phyloP scores from a whole-genome alignment of 2,888 invertebrate genomes.

The Myathropa florea region DNA sequence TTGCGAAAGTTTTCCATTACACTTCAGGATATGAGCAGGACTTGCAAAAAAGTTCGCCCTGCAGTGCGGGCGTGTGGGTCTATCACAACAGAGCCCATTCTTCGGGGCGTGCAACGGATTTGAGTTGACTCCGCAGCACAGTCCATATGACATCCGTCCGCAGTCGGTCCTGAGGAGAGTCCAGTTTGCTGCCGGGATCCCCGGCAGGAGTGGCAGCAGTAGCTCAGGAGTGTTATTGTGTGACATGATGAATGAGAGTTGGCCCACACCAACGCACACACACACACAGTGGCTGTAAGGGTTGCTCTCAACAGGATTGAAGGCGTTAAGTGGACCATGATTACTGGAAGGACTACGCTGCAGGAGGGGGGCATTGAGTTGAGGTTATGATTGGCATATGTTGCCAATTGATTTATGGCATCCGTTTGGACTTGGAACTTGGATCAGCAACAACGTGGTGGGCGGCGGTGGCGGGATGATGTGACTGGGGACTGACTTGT shows the following conservation, averaged over 20 bases:
- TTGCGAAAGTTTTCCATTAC: slow-evolving; percentile 4
- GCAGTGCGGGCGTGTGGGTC: not conserved
- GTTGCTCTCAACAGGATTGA: not conserved
- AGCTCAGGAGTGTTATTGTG: slow-evolving; percentile 23
- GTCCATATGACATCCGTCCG: slow-evolving; percentile 7
- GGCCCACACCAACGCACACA: not conserved
- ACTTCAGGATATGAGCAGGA: slow-evolving; percentile 16
- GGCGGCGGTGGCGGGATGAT: not conserved
- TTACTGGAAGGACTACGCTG: slow-evolving; percentile 8
- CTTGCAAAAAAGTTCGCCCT: slow-evolving; percentile 6
- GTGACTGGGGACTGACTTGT: not conserved
- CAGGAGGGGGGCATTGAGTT: not conserved
- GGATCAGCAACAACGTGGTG: not conserved
- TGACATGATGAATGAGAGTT: slow-evolving; percentile 16
- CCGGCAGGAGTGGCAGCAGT: slow-evolving; percentile 9
- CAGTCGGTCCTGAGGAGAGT: not conserved
- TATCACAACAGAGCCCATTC: slow-evolving; percentile 35
- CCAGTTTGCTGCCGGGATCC: slow-evolving; percentile 11
- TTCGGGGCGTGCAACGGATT: slow-evolving; percentile 27
- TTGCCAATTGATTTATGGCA: slow-evolving; percentile 59
- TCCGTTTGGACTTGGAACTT: slow-evolving; percentile 42
- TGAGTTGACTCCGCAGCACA: not conserved
- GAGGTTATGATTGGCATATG: slow-evolving; percentile 63
- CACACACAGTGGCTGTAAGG: slow-evolving; percentile 8
- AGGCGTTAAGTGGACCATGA: slow-evolving; percentile 47